Evolutionary conservation across 2,888 invertebrate genomes (phyloP).

Genomic region (Trachelus stipa): DNA sequence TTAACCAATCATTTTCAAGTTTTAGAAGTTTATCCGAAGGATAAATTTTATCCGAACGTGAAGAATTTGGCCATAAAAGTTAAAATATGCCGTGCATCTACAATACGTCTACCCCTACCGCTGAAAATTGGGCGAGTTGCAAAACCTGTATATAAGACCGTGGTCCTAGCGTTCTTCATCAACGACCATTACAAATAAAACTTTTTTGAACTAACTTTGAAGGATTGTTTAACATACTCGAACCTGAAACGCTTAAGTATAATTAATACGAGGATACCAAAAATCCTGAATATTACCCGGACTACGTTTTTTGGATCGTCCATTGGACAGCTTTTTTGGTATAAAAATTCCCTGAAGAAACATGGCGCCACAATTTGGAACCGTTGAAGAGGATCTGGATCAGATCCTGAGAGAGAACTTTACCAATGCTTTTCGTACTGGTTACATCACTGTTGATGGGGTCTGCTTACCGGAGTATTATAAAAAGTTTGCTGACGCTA

Average conservation of each 20-base stretch:
- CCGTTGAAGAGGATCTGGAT: constrained; percentile 35
- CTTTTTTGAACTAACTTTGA: background rate
- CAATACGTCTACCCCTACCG: too few species aligned
- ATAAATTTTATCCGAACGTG: too few species aligned
- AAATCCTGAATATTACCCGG: background rate
- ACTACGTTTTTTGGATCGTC: background rate
- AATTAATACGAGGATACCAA: background rate
- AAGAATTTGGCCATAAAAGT: too few species aligned
- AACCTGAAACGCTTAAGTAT: constrained; percentile 11
- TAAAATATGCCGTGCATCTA: too few species aligned
- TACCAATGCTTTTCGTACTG: constrained; percentile 54
- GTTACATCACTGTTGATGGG: constrained; percentile 57
- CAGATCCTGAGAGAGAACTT: constrained; percentile 47
- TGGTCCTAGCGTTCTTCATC: constrained; percentile 20
- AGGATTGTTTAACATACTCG: constrained; percentile 4
- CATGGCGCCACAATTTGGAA: constrained; percentile 20
- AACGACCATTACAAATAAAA: constrained; percentile 33
- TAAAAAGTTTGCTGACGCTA: constrained; percentile 59
- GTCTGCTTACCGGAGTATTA: constrained; percentile 65
- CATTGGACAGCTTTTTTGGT: background rate
- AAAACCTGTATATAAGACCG: too few species aligned
- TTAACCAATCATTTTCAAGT: too few species aligned
- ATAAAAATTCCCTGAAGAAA: background rate
- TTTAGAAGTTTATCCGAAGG: too few species aligned
- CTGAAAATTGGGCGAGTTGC: too few species aligned